Conservation (phyloP, 2,888 invertebrate species). For the Fragum whitleyi region DNA sequence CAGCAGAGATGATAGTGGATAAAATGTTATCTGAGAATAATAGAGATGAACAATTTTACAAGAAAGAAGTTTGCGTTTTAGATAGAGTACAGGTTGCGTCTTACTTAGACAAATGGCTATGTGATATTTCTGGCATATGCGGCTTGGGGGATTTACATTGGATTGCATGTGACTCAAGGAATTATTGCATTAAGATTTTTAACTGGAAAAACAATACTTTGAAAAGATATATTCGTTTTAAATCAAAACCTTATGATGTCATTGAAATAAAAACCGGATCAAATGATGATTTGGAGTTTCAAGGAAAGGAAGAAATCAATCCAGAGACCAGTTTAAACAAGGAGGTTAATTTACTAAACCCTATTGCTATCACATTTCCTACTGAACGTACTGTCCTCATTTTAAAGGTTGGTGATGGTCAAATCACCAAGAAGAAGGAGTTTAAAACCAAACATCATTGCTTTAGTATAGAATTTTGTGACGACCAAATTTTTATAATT, state of each 20-base stretch:
- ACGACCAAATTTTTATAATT: background rate
- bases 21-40: background rate
- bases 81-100: background rate
- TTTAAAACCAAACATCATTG: background rate
- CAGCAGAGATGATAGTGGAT: background rate
- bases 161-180: background rate
- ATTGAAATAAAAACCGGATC: background rate
- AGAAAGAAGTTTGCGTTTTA: background rate
- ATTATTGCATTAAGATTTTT: background rate
- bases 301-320: background rate
- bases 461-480: background rate
- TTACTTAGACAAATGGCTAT: background rate
- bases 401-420: background rate
- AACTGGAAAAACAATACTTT: background rate
- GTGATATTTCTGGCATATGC: background rate
- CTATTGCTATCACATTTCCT: background rate
- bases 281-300: too few species aligned
- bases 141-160: background rate
- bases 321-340: background rate
- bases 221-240: background rate
- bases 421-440: background rate
- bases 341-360: background rate
- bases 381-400: background rate
- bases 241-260: background rate
- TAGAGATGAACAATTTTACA: background rate